These are phyloP conservation scores for Pipistrellus pipistrellus DNA, from an alignment of 2,797 vertebrate genomes.

Conservation along the genomic window DNA sequence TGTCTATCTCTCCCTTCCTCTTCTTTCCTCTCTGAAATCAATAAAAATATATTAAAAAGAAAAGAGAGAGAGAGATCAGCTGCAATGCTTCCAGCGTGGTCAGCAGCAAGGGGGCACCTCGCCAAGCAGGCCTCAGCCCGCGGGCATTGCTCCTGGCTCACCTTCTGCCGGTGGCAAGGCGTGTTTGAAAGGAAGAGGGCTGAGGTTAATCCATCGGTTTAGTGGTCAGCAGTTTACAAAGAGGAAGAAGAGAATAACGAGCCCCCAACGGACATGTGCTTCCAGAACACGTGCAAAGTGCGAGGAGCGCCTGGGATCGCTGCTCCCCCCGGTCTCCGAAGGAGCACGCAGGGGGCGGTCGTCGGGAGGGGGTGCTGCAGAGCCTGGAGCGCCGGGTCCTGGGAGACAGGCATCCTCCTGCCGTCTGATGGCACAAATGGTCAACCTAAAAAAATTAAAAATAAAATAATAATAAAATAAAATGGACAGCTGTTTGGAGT, in stretches of 20 bases:
- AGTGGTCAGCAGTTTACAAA: not conserved
- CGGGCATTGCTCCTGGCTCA: fast-evolving
- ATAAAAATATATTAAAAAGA: too few relatives aligned
- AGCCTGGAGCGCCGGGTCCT: fast-evolving
- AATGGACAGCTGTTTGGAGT: not conserved
- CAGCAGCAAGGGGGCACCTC: not conserved
- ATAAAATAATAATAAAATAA: too few relatives aligned
- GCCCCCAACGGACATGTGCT: not conserved
- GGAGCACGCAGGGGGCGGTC: not conserved
- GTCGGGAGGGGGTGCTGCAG: fast-evolving
- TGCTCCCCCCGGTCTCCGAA: too few relatives aligned
- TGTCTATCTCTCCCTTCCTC: too few relatives aligned
- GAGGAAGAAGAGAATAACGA: not conserved
- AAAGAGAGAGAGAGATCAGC: too few relatives aligned
- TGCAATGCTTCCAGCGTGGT: not conserved
- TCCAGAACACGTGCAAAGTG: not conserved
- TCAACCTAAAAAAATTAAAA: not conserved
- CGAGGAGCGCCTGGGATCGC: not conserved
- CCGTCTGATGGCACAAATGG: fast-evolving
- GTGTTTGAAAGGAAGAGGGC: not conserved
- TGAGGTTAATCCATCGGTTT: not conserved
- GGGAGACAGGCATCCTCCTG: too few relatives aligned
- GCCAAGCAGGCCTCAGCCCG: too few relatives aligned
- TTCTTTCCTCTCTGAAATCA: too few relatives aligned
- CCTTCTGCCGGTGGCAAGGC: not conserved